A percentile compares a stretch with the other conserved stretches of the same genome.
These are phyloP conservation scores for Chloroceryle inda DNA, from an alignment of 2,797 vertebrate genomes.

Conservation along the genomic window DNA sequence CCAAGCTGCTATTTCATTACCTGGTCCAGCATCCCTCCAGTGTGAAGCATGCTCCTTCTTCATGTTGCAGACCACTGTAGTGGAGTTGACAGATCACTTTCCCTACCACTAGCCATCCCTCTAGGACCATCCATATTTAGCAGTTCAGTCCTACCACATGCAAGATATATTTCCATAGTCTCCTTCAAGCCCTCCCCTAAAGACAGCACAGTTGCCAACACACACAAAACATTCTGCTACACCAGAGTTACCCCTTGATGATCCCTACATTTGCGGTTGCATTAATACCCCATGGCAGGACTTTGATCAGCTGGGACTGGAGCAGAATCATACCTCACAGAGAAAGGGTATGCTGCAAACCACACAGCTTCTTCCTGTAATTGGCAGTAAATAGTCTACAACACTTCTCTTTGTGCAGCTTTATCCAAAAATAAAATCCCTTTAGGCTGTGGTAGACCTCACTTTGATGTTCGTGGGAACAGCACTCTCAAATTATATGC, in stretches of 20 bases:
- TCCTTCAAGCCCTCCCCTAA: not conserved
- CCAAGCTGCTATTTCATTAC: not conserved
- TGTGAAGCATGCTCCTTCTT: not conserved
- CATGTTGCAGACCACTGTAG: fast-evolving
- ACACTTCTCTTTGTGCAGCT: slow-evolving; percentile 46
- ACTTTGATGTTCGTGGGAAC: slow-evolving; percentile 53
- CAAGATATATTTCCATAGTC: not conserved
- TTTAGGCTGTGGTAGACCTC: slow-evolving; percentile 57
- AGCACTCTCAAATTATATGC: slow-evolving; percentile 49
- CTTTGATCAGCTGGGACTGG: not conserved
- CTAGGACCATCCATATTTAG: not conserved
- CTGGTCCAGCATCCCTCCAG: not conserved
- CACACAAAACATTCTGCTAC: not conserved
- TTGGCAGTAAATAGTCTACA: slow-evolving; percentile 51
- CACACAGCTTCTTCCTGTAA: slow-evolving; percentile 20
- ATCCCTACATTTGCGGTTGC: not conserved
- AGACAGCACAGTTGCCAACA: not conserved
- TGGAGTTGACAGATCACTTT: not conserved
- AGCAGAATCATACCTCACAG: not conserved
- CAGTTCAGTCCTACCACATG: not conserved
- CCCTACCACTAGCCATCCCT: not conserved
- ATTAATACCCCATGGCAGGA: not conserved
- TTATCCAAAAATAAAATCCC: slow-evolving; percentile 71
- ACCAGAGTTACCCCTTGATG: not conserved
- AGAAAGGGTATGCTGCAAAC: not conserved